Evolutionary conservation across 2,888 invertebrate species (phyloP), one percentile per base, ranked within the genome.

Genomic region (Trichogramma evanescens): DNA sequence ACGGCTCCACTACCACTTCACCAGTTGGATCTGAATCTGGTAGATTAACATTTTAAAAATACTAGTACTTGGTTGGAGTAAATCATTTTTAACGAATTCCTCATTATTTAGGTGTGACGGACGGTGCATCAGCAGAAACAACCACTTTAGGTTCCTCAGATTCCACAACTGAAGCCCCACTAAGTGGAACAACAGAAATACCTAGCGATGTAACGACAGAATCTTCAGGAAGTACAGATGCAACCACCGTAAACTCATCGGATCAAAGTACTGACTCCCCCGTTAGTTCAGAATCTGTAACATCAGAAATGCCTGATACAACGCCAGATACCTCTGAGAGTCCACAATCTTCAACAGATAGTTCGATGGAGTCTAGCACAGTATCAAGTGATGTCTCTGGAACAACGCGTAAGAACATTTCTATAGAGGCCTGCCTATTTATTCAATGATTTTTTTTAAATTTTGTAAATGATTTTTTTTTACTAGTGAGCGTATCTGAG

Each of bases 281-380:
- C 2, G 65, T 63, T 0, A 68, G 63, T 6, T 50, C 65, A 8
- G 59, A 56, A 43, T 66, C 66, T 6, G 69, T 67, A 51, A 63
- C 66, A 4, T 68, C 70, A 5, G 69, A 70, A 39, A 57, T 65
- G 8, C 65, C 67, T 3, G 65, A 65, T 50, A 65, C 68, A 42
- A 64, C 66, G 3, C 61, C 59, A 41, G 69, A 66, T 3, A 70
- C 64, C 10, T 63, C 65, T 59, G 40, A 59, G 4, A 52, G 56
- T 26, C 41, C 56, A 3, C 59, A 67, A 1, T 60, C 65, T 6
- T 57, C 70, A 4, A 67, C 68, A 6, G 69, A 69, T 44, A 60
- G 52, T 40, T 58, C 65, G 7, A 59, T 65, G 6, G 67, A 68
- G 41, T 63, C 65, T 5, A 65, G 62, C 46, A 56, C 64, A 38